phyloP scores from a whole-genome alignment of 2,888 invertebrate species.

The Andrena minutula region DNA sequence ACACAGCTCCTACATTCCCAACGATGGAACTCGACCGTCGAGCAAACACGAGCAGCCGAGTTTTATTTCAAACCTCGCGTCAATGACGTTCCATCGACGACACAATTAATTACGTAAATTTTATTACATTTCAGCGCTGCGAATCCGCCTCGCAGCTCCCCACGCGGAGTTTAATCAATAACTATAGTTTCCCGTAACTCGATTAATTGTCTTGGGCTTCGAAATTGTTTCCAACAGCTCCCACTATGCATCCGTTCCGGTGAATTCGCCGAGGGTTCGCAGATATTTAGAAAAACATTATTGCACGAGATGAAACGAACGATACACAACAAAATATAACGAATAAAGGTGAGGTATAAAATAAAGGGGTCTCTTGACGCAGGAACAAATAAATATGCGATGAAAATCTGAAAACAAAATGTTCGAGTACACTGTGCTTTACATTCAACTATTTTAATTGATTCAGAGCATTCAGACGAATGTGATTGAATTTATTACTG shows the following conservation, averaged over 20 bases:
- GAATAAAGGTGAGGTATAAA: no score
- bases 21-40: neutral
- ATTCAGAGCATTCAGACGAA: no score
- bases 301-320: neutral
- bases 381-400: no score
- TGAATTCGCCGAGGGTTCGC: neutral
- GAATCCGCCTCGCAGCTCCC: slow-evolving; percentile 25
- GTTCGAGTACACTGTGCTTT: no score
- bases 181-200: slow-evolving; percentile 22
- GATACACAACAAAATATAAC: no score
- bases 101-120: slow-evolving; percentile 57
- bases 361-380: no score
- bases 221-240: slow-evolving; percentile 16
- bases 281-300: neutral
- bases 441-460: no score
- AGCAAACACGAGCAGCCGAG: neutral
- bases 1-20: neutral
- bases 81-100: slow-evolving; percentile 1
- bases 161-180: slow-evolving; percentile 47
- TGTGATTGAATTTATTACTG: no score
- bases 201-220: slow-evolving; percentile 39
- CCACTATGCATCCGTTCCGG: neutral
- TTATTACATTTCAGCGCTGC: slow-evolving; percentile 43
- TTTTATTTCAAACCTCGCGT: slow-evolving; percentile 16
- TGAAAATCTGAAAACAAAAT: no score